These are phyloP conservation scores for Pteronura brasiliensis DNA, from an alignment of 2,113 vertebrate genomes.

Conservation along the genomic window DNA sequence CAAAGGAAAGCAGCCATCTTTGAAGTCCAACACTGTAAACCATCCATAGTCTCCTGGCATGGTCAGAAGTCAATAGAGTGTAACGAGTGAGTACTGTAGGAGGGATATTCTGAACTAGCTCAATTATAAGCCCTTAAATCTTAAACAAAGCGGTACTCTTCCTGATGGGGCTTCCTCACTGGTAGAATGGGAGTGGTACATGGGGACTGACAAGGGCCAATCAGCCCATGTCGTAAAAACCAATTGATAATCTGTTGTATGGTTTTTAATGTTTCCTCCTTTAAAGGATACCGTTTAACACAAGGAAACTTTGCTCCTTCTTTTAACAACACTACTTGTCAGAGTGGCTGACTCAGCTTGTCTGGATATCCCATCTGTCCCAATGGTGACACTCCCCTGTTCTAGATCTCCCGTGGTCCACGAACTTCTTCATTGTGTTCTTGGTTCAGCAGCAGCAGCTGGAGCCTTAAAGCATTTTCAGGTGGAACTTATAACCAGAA, in stretches of 20 bases:
- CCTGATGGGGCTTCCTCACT: background rate
- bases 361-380: background rate
- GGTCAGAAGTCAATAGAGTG: background rate
- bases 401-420: background rate
- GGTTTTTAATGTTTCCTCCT: background rate
- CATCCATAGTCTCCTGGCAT: background rate
- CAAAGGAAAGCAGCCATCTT: background rate
- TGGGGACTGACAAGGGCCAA: background rate
- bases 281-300: background rate
- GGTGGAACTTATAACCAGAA: background rate
- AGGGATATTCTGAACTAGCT: background rate
- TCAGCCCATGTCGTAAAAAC: background rate
- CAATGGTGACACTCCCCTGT: background rate
- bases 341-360: background rate
- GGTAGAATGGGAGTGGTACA: background rate
- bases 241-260: background rate
- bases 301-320: background rate
- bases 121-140: background rate
- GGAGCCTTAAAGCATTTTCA: background rate
- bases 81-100: background rate
- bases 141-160: background rate
- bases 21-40: background rate
- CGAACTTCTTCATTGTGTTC: background rate
- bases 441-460: background rate
- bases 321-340: background rate